Conservation (phyloP, 1,140 invertebrate species). For the Cherax destructor region DNA sequence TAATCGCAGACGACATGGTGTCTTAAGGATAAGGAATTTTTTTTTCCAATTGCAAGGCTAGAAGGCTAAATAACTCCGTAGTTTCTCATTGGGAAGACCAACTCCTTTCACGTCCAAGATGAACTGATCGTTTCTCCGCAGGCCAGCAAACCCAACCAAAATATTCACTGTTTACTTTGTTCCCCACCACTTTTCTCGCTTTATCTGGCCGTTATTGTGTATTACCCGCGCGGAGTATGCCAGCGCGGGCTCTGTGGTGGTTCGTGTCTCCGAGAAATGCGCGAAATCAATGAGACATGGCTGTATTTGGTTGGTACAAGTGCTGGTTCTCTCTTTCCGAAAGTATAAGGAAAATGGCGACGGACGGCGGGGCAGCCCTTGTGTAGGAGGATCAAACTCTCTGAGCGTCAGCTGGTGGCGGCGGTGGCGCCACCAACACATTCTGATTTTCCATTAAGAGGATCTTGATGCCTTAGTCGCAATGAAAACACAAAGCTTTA, state of each 20-base stretch:
- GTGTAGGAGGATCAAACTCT: neutral
- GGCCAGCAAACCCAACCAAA: constrained; percentile 5
- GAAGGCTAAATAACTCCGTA: constrained; percentile 9
- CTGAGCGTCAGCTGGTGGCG: constrained; percentile 6
- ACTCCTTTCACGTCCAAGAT: constrained; percentile 6
- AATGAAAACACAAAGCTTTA: constrained; percentile 9
- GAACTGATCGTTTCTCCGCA: constrained; percentile 15
- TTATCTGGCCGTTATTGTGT: neutral
- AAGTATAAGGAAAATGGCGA: constrained; percentile 30
- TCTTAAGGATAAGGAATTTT: neutral
- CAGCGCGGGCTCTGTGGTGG: neutral
- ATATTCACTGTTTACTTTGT: neutral
- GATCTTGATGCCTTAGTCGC: neutral
- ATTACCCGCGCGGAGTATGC: neutral
- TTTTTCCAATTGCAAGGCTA: neutral
- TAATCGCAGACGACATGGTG: constrained; percentile 60
- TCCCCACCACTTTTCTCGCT: neutral
- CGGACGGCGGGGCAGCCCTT: neutral
- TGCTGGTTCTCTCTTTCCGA: constrained; percentile 30
- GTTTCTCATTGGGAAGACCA: constrained; percentile 12
- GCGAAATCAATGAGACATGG: constrained; percentile 7
- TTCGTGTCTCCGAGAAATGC: neutral
- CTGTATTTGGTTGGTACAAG: constrained; percentile 5
- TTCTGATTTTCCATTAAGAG: neutral
- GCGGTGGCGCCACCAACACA: neutral